Evolutionary conservation across 2,888 invertebrate genomes (phyloP).

Genomic region (Dendrolimus houi): DNA sequence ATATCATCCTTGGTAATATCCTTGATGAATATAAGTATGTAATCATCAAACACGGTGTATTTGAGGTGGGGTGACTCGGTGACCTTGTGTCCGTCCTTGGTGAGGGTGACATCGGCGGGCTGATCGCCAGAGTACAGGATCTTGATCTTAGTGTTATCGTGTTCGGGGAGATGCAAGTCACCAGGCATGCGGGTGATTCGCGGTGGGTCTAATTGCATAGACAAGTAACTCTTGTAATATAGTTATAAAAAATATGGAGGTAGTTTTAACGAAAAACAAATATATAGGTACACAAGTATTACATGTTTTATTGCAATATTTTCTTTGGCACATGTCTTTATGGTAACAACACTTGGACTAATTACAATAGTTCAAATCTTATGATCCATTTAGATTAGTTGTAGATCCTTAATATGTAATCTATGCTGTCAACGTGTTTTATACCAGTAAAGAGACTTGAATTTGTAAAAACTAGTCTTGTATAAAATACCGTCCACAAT

Average conservation of each 20-base stretch:
- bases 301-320: too few species aligned
- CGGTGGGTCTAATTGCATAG: conserved; percentile 82
- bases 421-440: too few species aligned
- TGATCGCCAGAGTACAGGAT: conserved; percentile 97
- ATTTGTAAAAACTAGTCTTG: too few species aligned
- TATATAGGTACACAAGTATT: too few species aligned
- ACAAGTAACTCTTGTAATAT: not conserved
- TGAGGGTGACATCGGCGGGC: conserved; percentile 91
- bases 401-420: too few species aligned
- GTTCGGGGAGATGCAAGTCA: conserved; percentile 92
- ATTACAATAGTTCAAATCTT: too few species aligned
- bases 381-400: too few species aligned
- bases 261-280: too few species aligned
- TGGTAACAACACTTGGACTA: too few species aligned
- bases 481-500: too few species aligned
- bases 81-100: conserved; percentile 87
- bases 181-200: conserved; percentile 93
- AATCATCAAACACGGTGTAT: conserved; percentile 97
- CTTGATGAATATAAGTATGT: conserved; percentile 95
- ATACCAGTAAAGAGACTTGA: too few species aligned
- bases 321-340: too few species aligned
- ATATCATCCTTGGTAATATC: conserved; percentile 93
- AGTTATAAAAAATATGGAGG: not conserved
- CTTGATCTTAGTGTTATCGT: conserved; percentile 98
- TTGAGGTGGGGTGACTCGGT: conserved; percentile 86